Percentiles rank a stretch among this genome's conserved stretches.
phyloP scores from a whole-genome alignment of 2,888 invertebrate species.

The Scelioninae gen. 1 region DNA sequence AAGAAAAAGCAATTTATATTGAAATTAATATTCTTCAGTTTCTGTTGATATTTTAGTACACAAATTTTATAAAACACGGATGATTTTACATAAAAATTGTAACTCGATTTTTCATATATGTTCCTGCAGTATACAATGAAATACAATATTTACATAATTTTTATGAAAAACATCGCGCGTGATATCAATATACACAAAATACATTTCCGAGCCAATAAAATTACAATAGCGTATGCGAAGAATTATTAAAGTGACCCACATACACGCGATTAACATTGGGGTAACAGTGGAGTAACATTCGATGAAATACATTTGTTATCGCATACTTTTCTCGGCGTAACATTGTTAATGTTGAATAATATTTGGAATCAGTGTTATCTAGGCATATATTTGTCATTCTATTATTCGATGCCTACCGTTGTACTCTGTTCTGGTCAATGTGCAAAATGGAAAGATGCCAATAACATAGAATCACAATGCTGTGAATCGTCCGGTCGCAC shows the following conservation, averaged over 20 bases:
- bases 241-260: conserved; percentile 55
- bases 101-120: no score
- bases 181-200: no score
- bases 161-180: neutral
- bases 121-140: no score
- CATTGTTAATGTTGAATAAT: conserved; percentile 64
- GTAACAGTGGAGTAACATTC: conserved; percentile 17
- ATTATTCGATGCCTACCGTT: conserved; percentile 38
- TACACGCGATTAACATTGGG: conserved; percentile 42
- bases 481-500: no score
- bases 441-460: conserved; percentile 66
- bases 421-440: conserved; percentile 21
- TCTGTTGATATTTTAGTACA: no score
- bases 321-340: conserved; percentile 33
- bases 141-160: neutral
- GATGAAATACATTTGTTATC: conserved; percentile 55
- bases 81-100: no score
- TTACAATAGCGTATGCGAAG: conserved; percentile 20
- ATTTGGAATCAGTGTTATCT: conserved; percentile 42
- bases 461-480: conserved; percentile 51
- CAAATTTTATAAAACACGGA: no score
- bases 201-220: neutral
- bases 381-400: conserved; percentile 58
- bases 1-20: no score
- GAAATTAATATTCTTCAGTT: no score